A percentile compares a stretch with the other conserved stretches of the same genome.
Evolutionary conservation across 2,113 vertebrate species (phyloP).

Genomic region (Chionis minor): DNA sequence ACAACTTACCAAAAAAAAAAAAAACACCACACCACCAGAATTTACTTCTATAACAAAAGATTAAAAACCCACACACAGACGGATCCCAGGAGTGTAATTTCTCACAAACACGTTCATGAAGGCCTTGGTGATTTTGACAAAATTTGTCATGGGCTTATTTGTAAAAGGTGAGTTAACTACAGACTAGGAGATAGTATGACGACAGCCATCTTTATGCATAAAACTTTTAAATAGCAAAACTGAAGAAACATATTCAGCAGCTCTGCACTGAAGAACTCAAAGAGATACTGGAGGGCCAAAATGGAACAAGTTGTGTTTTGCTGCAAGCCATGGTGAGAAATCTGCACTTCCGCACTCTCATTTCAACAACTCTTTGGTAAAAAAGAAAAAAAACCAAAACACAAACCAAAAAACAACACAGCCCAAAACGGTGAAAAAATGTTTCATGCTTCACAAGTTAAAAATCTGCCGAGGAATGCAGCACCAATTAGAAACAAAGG

Average conservation of each 20-base stretch:
- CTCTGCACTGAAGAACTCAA: not conserved
- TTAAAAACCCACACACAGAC: not conserved
- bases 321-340: not conserved
- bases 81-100: not conserved
- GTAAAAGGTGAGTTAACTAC: not conserved
- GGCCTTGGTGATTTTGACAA: not conserved
- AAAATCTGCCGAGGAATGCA: not conserved
- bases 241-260: not conserved
- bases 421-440: not conserved
- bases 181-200: not conserved
- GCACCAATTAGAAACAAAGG: not conserved
- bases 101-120: not conserved
- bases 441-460: not conserved
- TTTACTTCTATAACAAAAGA: conserved; percentile 14
- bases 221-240: not conserved
- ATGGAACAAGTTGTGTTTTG: not conserved
- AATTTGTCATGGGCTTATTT: not conserved
- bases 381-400: not conserved
- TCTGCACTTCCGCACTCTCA: not conserved
- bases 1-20: not conserved
- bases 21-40: not conserved
- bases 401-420: not conserved
- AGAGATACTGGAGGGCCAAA: not conserved
- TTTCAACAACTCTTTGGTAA: not conserved
- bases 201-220: not conserved